Percentiles rank a stretch among this genome's conserved stretches.
These are phyloP conservation scores for Ahaetulla prasina DNA, from an alignment of 2,113 vertebrate genomes.

Conservation along the genomic window DNA sequence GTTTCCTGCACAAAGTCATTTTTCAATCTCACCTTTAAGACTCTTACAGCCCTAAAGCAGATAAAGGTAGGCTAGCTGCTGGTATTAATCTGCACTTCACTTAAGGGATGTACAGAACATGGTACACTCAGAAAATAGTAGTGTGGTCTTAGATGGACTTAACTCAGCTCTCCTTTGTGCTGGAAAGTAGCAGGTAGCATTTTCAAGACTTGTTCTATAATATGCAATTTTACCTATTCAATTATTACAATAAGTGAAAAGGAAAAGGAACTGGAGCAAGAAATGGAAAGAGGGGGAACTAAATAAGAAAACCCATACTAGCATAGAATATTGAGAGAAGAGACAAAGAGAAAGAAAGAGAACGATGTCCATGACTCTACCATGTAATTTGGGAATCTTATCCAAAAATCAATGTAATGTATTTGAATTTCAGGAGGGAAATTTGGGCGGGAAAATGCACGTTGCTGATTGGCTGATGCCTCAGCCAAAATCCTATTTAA, in stretches of 20 bases:
- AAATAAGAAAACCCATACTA: background rate
- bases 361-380: background rate
- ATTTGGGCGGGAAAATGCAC: too few species aligned
- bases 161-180: background rate
- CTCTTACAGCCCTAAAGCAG: background rate
- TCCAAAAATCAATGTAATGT: too few species aligned
- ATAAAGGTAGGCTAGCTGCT: background rate
- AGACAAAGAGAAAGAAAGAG: background rate
- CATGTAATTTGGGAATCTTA: rapidly evolving
- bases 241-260: background rate
- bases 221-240: background rate
- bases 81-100: background rate
- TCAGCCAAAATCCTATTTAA: too few species aligned
- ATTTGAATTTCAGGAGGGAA: too few species aligned
- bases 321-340: background rate
- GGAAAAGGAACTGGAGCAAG: background rate
- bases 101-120: background rate
- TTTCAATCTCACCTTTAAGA: background rate
- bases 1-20: background rate
- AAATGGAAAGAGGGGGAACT: too few species aligned
- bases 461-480: too few species aligned
- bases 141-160: background rate
- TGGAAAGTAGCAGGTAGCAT: background rate
- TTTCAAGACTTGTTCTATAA: background rate
- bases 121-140: rapidly evolving